phyloP scores from a whole-genome alignment of 2,797 vertebrate species.

The Gallinago stenura region DNA sequence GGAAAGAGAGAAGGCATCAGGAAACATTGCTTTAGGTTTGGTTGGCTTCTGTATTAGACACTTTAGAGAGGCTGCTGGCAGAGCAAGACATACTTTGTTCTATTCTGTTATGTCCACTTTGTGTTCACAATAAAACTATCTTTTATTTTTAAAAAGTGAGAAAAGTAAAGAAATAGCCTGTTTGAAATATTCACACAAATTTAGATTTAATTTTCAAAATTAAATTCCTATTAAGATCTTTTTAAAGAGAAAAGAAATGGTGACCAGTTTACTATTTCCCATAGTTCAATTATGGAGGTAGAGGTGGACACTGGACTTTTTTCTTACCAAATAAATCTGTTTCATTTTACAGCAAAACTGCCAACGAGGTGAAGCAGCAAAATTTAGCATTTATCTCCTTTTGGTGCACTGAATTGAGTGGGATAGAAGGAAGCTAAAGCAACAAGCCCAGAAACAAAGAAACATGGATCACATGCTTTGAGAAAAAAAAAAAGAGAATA shows the following conservation, averaged over 20 bases:
- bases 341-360: background rate
- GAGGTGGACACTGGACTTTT: background rate
- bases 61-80: background rate
- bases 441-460: background rate
- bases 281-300: background rate
- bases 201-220: background rate
- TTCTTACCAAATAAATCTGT: background rate
- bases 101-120: background rate
- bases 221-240: background rate
- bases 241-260: background rate
- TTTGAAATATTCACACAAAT: background rate
- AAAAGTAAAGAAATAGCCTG: background rate
- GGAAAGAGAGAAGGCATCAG: background rate
- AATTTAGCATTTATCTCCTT: background rate
- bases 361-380: background rate
- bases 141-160: background rate
- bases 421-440: background rate
- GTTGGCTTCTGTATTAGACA: background rate
- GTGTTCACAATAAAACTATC: background rate
- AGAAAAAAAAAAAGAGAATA: background rate
- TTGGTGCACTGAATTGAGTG: background rate
- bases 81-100: background rate
- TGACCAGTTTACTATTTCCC: background rate
- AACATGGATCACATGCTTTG: background rate
- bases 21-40: background rate